These are phyloP conservation scores for Chesias legatella DNA, from an alignment of 2,888 invertebrate species.

Conservation along the genomic window DNA sequence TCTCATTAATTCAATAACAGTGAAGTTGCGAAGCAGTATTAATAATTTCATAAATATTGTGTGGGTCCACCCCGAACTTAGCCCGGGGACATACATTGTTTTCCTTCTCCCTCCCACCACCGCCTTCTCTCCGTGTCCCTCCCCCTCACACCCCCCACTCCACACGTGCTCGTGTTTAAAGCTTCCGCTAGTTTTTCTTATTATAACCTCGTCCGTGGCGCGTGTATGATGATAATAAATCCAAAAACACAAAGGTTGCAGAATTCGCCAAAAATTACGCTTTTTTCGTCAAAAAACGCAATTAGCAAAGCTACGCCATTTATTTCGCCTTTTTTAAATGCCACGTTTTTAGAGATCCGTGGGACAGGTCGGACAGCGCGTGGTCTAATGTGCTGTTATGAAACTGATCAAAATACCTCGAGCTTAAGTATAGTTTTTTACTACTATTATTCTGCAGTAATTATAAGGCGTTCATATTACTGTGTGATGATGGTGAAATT, in stretches of 20 bases:
- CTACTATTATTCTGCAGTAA: too few relatives aligned
- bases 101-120: neutral
- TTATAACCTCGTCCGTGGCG: constrained; percentile 26
- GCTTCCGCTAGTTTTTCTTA: constrained; percentile 44
- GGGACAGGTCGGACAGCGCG: constrained; percentile 3
- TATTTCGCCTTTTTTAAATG: constrained; percentile 29
- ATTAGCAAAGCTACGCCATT: constrained; percentile 45
- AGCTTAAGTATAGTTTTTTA: constrained; percentile 32
- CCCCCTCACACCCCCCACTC: constrained; percentile 22
- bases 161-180: constrained; percentile 30
- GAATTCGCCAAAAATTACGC: constrained; percentile 28
- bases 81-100: constrained; percentile 11
- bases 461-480: too few relatives aligned
- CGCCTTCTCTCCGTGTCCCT: constrained; percentile 7
- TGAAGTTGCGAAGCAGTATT: neutral
- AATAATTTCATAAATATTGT: neutral
- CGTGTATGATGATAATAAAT: constrained; percentile 49
- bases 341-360: constrained; percentile 21
- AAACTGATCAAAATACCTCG: constrained; percentile 6
- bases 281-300: constrained; percentile 35
- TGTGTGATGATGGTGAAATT: too few relatives aligned
- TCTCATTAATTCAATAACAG: too few relatives aligned
- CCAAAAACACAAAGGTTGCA: constrained; percentile 44
- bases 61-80: neutral
- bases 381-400: constrained; percentile 15